phyloP scores from a whole-genome alignment of 37 sponge, comb jelly and placozoan genomes.

The Dysidea cf. avara region DNA sequence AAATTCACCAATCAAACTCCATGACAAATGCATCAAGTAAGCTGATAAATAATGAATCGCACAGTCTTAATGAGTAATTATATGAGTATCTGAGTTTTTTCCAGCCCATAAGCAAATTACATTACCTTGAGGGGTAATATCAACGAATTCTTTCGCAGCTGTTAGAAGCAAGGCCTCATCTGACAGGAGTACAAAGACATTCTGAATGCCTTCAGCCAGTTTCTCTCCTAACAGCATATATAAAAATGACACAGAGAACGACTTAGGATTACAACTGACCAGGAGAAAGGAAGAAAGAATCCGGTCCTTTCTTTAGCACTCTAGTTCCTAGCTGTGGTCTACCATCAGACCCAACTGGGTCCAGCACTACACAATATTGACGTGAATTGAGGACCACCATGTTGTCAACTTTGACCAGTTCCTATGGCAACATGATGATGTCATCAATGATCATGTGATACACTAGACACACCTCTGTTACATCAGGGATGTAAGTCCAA shows the following conservation, averaged over 20 bases:
- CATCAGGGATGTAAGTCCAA: conserved; percentile 77
- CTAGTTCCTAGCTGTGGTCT: conserved; percentile 52
- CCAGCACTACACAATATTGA: conserved; percentile 84
- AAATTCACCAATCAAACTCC: no score
- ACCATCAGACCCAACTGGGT: conserved; percentile 74
- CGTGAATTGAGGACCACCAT: conserved; percentile 62
- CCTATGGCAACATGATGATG: conserved; percentile 30
- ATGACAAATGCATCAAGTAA: no score
- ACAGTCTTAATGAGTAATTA: no score
- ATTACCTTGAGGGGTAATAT: conserved; percentile 44
- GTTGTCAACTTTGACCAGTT: conserved; percentile 65
- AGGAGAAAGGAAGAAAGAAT: conserved; percentile 80
- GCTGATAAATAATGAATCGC: no score
- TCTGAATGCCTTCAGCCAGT: conserved; percentile 79
- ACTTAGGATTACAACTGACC: conserved; percentile 39
- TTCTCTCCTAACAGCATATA: no score
- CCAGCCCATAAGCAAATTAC: no score
- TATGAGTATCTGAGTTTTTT: no score
- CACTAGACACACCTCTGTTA: conserved; percentile 61
- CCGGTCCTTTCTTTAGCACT: conserved; percentile 69
- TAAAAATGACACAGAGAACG: background rate
- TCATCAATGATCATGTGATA: background rate
- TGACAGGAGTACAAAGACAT: conserved; percentile 59
- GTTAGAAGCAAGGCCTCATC: conserved; percentile 89
- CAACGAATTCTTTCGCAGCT: conserved; percentile 79